Evolutionary conservation across 2,888 invertebrate species (phyloP), one percentile per base, ranked within the genome.

Genomic region (Dendrolimus pini): DNA sequence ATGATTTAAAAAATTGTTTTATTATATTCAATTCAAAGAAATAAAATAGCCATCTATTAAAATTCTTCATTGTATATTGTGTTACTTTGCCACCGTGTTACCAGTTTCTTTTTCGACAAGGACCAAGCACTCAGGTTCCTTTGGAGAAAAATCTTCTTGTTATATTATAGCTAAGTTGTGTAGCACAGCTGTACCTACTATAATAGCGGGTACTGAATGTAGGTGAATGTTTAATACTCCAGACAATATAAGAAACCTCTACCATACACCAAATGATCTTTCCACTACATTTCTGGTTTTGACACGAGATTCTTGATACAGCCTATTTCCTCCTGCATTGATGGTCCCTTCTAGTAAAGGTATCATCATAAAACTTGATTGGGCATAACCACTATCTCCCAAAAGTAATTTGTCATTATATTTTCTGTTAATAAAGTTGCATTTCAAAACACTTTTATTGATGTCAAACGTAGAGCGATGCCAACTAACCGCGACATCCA

Each of bases 401-500:
- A 56, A 42, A 18, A 58, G 41, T 52, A 14, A 41, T 54, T 55
- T 58, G 9, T 58, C n/a, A 7, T 14, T n/a, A 54, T 58, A 58
- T 53, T 54, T 54, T 10, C 6, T 18, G n/a, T 55, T 53, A 9
- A 58, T 1, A 53, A 58, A 58, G 9, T 47, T 41, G 12, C 55
- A 12, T 47, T 53, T 56, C 10, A 56, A 42, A n/a, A 41, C 56
- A 53, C 58, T 55, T 18, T 58, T 58, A 41, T 57, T 58, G 10
- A 54, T 56, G 42, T 60, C 60, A 54, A 54, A 56, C 1, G 57
- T 56, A 14, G 57, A 57, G 9, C 60, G 58, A 57, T 60, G 57
- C 60, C 60, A 57, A 47, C 60, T 54, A 52, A 56, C 56, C 52
- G 58, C 60, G 53, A 60, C 54, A 56, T 60, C 54, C 13, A n/a